Evolutionary conservation across 2,797 vertebrate species (phyloP).

Genomic region (Centropyge bicolor): DNA sequence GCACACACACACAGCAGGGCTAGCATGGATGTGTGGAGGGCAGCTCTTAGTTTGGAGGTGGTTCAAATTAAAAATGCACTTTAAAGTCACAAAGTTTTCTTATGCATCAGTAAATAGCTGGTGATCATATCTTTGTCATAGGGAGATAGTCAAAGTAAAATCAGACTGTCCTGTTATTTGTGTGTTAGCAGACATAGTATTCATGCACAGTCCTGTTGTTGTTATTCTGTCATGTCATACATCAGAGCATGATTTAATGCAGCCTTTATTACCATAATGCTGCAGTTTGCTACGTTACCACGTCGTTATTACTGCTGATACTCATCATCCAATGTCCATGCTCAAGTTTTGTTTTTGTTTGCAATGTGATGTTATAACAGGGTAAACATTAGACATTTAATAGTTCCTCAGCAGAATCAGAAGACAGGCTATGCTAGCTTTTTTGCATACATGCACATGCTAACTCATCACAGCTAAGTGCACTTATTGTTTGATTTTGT

Average conservation of each 20-base stretch:
- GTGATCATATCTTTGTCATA: background rate
- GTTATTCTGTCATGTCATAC: background rate
- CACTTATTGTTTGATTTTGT: background rate
- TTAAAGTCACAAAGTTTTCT: background rate
- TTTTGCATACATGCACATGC: background rate
- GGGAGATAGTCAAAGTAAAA: background rate
- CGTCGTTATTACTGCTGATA: background rate
- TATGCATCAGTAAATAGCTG: background rate
- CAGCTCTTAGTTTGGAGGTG: background rate
- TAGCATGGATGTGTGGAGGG: constrained; percentile 16
- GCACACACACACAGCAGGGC: constrained; percentile 5
- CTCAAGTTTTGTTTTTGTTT: background rate
- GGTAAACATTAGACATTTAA: background rate
- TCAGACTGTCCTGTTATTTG: background rate
- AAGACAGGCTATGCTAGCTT: background rate
- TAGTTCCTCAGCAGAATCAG: background rate
- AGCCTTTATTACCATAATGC: background rate
- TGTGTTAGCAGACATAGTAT: background rate
- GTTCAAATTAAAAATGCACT: background rate
- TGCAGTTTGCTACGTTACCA: background rate
- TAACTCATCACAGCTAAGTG: background rate
- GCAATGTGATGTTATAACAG: background rate
- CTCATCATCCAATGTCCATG: background rate
- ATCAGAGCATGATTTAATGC: background rate
- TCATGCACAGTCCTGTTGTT: constrained; percentile 5